Evolutionary conservation across 2,797 vertebrate species (phyloP).

Genomic region (Acanthurus lineatus): DNA sequence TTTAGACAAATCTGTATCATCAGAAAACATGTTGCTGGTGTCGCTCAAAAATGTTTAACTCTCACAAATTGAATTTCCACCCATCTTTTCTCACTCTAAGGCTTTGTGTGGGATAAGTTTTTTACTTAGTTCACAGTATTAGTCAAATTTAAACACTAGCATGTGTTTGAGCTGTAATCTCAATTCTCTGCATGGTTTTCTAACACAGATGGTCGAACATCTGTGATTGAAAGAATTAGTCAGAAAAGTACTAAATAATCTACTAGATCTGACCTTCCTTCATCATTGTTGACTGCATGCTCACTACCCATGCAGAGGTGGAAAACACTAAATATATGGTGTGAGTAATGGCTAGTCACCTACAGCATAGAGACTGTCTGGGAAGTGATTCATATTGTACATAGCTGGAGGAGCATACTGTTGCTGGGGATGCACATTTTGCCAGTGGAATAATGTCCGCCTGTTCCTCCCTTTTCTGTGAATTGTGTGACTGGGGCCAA

Average conservation of each 20-base stretch:
- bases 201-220: slow-evolving; percentile 55
- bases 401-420: slow-evolving; percentile 54
- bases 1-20: not conserved
- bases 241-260: slow-evolving; percentile 29
- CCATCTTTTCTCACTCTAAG: not conserved
- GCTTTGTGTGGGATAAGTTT: not conserved
- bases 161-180: slow-evolving; percentile 14
- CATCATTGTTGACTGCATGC: slow-evolving; percentile 32
- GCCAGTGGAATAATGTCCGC: slow-evolving; percentile 69
- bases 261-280: not conserved
- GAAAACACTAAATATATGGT: slow-evolving; percentile 22
- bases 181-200: slow-evolving; percentile 16
- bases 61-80: not conserved
- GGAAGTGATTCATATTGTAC: slow-evolving; percentile 40
- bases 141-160: slow-evolving; percentile 1
- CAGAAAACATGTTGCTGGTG: not conserved
- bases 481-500: slow-evolving; percentile 64
- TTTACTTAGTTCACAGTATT: slow-evolving; percentile 27
- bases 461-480: slow-evolving; percentile 55
- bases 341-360: slow-evolving; percentile 39
- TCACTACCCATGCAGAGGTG: slow-evolving; percentile 18
- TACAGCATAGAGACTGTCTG: slow-evolving; percentile 1
- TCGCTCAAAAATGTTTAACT: not conserved
- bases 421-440: slow-evolving; percentile 56
- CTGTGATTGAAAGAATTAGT: slow-evolving; percentile 48